Percentiles rank a stretch among this genome's conserved stretches.
Evolutionary conservation across 1,140 invertebrate species (phyloP).

Genomic region (Reticulitermes speratus): DNA sequence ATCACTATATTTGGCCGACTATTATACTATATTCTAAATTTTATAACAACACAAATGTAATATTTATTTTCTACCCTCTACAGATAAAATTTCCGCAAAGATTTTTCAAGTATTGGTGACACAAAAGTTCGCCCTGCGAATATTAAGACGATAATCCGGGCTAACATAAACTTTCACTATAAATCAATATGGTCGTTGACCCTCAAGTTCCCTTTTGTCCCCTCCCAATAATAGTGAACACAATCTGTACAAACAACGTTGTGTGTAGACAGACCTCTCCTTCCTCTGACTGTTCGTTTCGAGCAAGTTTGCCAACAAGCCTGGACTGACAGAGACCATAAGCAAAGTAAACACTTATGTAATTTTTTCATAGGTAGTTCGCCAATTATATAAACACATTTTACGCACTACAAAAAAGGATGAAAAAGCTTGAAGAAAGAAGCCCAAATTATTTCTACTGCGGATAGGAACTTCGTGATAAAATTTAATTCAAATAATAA

Average conservation of each 20-base stretch:
- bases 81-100: too few relatives aligned
- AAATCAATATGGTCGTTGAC: background rate
- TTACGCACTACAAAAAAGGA: too few relatives aligned
- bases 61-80: too few relatives aligned
- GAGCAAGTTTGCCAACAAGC: background rate
- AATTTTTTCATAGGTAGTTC: background rate
- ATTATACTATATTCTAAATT: too few relatives aligned
- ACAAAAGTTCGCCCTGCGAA: background rate
- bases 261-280: background rate
- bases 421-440: too few relatives aligned
- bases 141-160: background rate
- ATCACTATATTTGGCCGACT: too few relatives aligned
- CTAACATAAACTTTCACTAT: background rate
- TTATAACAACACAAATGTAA: too few relatives aligned
- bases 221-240: background rate
- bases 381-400: background rate
- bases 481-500: too few relatives aligned
- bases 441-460: too few relatives aligned
- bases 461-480: too few relatives aligned
- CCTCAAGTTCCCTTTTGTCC: background rate
- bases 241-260: background rate
- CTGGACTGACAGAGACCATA: background rate
- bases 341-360: background rate
- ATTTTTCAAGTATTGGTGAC: too few relatives aligned
- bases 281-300: too few relatives aligned